A percentile compares a stretch with the other conserved stretches of the same genome.
Evolutionary conservation across 2,797 vertebrate genomes (phyloP).

Genomic region (Sebastolobus alascanus): DNA sequence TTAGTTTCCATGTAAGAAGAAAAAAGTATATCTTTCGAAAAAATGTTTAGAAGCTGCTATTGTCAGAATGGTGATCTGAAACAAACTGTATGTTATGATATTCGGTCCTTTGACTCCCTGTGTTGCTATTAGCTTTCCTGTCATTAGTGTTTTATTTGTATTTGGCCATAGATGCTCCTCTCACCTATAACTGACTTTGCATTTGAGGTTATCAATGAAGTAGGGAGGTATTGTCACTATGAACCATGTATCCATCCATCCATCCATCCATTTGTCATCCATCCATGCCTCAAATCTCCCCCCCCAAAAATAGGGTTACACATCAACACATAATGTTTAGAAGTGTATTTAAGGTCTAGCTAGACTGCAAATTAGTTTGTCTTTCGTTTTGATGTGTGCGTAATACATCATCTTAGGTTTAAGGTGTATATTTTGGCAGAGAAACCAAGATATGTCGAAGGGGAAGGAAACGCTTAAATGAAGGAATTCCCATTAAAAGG

Average conservation of each 20-base stretch:
- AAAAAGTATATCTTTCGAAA: constrained; percentile 77
- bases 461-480: constrained; percentile 54
- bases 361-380: constrained; percentile 36
- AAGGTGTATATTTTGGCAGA: constrained; percentile 50
- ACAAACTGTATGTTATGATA: constrained; percentile 73
- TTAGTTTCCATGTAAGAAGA: constrained; percentile 84
- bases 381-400: constrained; percentile 52
- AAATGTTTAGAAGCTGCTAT: constrained; percentile 90
- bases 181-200: constrained; percentile 56
- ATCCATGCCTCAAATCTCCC: constrained; percentile 16
- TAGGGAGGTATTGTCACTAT: constrained; percentile 49
- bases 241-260: constrained; percentile 36
- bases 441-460: constrained; percentile 44
- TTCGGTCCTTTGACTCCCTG: constrained; percentile 69
- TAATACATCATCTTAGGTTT: constrained; percentile 41
- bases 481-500: constrained; percentile 65
- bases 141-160: constrained; percentile 68
- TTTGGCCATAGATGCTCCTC: constrained; percentile 55
- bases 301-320: constrained; percentile 32
- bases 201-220: constrained; percentile 53
- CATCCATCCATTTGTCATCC: constrained; percentile 16
- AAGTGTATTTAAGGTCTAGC: constrained; percentile 45
- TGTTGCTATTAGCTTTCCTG: constrained; percentile 76
- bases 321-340: constrained; percentile 18
- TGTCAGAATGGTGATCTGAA: constrained; percentile 84